Evolutionary conservation across 2,113 vertebrate species (phyloP).

Genomic region (Anolis sagrei): DNA sequence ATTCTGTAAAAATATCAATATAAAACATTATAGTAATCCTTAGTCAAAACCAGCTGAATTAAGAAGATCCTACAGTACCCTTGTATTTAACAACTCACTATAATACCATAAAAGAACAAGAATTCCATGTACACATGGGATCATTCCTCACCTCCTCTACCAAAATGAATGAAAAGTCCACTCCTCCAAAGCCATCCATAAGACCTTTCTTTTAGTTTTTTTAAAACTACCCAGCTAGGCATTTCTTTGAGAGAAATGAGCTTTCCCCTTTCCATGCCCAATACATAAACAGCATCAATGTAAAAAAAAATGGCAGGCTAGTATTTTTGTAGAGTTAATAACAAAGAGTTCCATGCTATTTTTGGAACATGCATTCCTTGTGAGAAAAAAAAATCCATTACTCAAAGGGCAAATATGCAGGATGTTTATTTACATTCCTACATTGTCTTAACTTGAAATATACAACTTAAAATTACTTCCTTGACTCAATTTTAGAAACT

Average conservation of each 20-base stretch:
- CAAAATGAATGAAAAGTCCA: neutral
- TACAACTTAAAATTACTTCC: neutral
- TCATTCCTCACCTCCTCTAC: neutral
- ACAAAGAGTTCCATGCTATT: neutral
- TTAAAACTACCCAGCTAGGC: no score
- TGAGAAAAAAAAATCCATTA: neutral
- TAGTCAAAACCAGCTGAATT: neutral
- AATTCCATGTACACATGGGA: neutral
- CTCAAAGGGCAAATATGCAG: no score
- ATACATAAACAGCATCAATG: no score
- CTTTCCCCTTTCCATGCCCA: no score
- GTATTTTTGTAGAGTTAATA: neutral
- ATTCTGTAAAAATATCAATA: neutral
- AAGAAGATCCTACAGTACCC: neutral
- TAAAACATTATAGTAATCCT: neutral
- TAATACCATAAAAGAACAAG: neutral
- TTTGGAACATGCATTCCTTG: neutral
- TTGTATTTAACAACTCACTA: neutral
- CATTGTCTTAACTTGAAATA: neutral
- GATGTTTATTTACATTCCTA: neutral
- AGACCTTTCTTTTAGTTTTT: neutral
- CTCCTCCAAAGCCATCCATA: neutral
- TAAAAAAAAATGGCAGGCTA: no score
- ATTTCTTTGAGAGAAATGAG: no score
- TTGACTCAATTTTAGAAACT: neutral